Base-by-base conservation (phyloP, 1,140 invertebrate species). In the Epicauta chinensis region DNA sequence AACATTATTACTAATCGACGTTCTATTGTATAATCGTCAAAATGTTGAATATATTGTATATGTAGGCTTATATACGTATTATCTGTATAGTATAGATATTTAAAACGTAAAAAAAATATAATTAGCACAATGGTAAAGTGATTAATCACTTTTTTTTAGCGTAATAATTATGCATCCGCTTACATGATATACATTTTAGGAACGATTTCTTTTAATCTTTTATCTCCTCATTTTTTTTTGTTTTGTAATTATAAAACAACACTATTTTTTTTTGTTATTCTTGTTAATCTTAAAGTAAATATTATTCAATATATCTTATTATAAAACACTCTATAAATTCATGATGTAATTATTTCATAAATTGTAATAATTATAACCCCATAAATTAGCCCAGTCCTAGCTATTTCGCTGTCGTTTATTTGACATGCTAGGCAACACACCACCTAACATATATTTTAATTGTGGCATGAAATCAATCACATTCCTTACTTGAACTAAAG, bases 391-490 rank as follows among this genome's bases (percentile, higher is more conserved):
- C 76, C 76, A 78, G 59, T 79, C 77, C 78, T 80, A 81, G 78
- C 79, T 81, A 59, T 75, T 77, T 55, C 77, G 71, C 60, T 79
- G 76, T 31, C 78, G 73, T 63, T 81, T 81, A 58, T 76, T 73
- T 41, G 75, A 65, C 29, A 71, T 55, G 46, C 66, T 59, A 49
- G 54, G 47, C 59, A 65, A 49, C 50, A 64, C 51, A 51, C 72
- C 72, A 39, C 72, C 72, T 65, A 88, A 77, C 79, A 90, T 86
- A 70, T 88, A 89, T 65, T 86, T 87, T 67, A 91, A 73, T 69
- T 91, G 89, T n/a, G 84, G 85, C 86, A 90, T 88, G 67, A 81
- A 89, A 57, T 84, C 81, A 73, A 89, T 84, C 43, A 91, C 83
- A 71, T 84, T 86, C 51, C 83, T 79, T 47, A 90, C 84, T 72